These are phyloP conservation scores for Ranitomeya variabilis DNA, from an alignment of 2,113 vertebrate genomes.

Conservation along the genomic window DNA sequence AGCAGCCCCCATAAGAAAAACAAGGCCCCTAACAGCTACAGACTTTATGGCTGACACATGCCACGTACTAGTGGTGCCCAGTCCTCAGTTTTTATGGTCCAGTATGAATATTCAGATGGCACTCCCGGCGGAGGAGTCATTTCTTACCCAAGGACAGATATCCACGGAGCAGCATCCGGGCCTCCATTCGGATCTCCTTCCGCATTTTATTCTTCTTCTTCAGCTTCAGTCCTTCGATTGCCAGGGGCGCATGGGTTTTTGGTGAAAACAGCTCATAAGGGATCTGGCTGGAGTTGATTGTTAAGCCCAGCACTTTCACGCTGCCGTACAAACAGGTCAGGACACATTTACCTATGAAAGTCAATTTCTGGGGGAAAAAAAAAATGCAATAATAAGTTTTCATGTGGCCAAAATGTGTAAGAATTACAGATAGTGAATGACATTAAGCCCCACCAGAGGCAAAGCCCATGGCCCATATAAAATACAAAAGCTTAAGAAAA, in stretches of 20 bases:
- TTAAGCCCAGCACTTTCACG: constrained; percentile 86
- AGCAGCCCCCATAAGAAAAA: too few species aligned
- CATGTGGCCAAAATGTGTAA: too few species aligned
- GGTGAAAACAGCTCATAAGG: constrained; percentile 81
- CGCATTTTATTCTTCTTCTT: constrained; percentile 63
- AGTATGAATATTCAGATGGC: too few species aligned
- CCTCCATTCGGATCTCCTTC: constrained; percentile 64
- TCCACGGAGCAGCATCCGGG: constrained; percentile 70
- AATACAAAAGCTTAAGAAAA: too few species aligned
- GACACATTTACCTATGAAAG: constrained; percentile 83
- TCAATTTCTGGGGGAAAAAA: constrained; percentile 68
- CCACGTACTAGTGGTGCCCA: too few species aligned
- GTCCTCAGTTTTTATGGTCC: background rate
- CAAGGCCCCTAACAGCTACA: too few species aligned
- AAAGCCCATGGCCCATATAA: too few species aligned
- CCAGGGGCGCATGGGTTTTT: constrained; percentile 78
- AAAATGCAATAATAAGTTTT: too few species aligned
- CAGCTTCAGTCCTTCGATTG: constrained; percentile 71
- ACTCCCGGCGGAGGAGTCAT: background rate
- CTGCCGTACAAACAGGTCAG: constrained; percentile 87
- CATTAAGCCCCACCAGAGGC: too few species aligned
- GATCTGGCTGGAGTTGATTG: constrained; percentile 82
- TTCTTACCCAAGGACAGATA: constrained; percentile 74
- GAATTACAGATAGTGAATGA: too few species aligned
- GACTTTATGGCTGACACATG: too few species aligned